Evolutionary conservation across 1,140 invertebrate genomes (phyloP).

Genomic region (Halesus radiatus): DNA sequence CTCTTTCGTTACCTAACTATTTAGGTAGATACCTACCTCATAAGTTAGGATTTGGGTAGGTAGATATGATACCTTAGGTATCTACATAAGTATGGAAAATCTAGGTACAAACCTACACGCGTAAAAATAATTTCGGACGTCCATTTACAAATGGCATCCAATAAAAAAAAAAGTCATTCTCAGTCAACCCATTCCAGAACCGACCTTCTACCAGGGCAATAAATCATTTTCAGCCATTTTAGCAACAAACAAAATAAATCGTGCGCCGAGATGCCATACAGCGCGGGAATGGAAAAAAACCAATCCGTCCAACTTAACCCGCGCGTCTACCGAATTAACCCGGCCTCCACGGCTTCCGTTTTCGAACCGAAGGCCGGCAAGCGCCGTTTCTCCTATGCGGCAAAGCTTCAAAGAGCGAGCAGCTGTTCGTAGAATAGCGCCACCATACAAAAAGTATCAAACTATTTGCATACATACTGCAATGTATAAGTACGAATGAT

Average conservation of each 20-base stretch:
- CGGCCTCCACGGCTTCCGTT: constrained; percentile 40
- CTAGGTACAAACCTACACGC: constrained; percentile 3
- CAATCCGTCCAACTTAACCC: constrained; percentile 12
- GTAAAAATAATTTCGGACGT: constrained; percentile 7
- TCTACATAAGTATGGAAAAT: not conserved
- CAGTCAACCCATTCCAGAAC: constrained; percentile 10
- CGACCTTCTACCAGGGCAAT: constrained; percentile 45
- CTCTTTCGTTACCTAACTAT: no score
- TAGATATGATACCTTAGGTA: not conserved
- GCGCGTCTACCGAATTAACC: constrained; percentile 45
- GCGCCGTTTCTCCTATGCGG: constrained; percentile 15
- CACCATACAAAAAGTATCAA: not conserved
- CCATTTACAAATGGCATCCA: constrained; percentile 42
- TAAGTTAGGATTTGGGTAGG: no score
- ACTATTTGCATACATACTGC: not conserved
- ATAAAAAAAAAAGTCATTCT: constrained; percentile 41
- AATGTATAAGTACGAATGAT: no score
- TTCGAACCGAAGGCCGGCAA: constrained; percentile 22
- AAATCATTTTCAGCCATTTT: constrained; percentile 53
- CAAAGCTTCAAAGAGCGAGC: not conserved
- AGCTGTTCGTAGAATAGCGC: not conserved
- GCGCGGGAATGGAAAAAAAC: constrained; percentile 29
- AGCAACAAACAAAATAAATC: constrained; percentile 42
- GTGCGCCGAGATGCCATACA: constrained; percentile 17
- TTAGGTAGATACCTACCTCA: no score